phyloP scores from a whole-genome alignment of 1,140 invertebrate species.

The Drosophila neocordata region DNA sequence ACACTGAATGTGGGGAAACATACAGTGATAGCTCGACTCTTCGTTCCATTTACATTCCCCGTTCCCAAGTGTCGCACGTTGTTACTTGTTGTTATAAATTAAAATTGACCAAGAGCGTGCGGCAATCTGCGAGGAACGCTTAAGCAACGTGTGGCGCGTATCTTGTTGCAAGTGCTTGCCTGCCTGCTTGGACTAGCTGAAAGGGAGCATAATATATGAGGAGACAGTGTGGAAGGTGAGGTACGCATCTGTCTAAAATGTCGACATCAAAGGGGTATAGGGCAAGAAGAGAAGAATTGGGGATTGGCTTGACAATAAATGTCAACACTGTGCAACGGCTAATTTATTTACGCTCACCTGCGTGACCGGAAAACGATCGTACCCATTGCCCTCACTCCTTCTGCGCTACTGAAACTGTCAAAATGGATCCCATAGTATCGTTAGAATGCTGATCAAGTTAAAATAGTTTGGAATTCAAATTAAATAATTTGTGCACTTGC shows the following conservation, averaged over 20 bases:
- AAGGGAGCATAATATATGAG: background rate
- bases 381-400: background rate
- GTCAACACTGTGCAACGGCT: slow-evolving; percentile 56
- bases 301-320: slow-evolving; percentile 57
- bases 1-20: background rate
- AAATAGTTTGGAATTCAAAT: no score
- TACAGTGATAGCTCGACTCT: slow-evolving; percentile 9
- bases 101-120: slow-evolving; percentile 62
- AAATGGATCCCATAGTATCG: background rate
- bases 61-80: slow-evolving; percentile 20
- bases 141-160: slow-evolving; percentile 50
- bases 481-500: no score
- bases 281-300: background rate
- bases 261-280: no score
- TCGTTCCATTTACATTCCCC: slow-evolving; percentile 28
- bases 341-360: slow-evolving; percentile 51
- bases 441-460: no score
- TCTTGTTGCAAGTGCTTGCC: slow-evolving; percentile 52
- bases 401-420: background rate
- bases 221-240: slow-evolving; percentile 8
- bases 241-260: slow-evolving; percentile 8
- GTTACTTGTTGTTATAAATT: slow-evolving; percentile 61
- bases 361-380: slow-evolving; percentile 25
- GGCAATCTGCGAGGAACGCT: slow-evolving; percentile 38
- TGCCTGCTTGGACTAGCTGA: background rate